Percentiles rank a stretch among this genome's conserved stretches.
Conservation (phyloP, 2,888 invertebrate genomes). For the Chouioia cunea region DNA sequence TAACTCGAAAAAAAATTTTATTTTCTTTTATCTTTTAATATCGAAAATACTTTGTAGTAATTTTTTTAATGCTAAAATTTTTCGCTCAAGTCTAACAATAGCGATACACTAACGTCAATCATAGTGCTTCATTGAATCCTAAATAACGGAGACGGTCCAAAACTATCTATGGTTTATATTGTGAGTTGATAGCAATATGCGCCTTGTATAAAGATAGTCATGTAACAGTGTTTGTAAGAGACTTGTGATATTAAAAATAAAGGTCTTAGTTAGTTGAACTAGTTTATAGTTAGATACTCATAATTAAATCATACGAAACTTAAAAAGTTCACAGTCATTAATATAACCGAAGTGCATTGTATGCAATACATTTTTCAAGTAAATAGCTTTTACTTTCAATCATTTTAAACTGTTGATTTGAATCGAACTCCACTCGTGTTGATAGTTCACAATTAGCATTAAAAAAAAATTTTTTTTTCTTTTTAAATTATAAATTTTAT, state of each 20-base stretch:
- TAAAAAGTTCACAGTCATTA: no score
- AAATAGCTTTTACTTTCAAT: no score
- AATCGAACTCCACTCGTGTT: constrained; percentile 1
- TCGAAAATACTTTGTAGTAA: not conserved
- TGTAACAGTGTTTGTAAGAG: constrained; percentile 15
- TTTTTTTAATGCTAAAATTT: constrained; percentile 30
- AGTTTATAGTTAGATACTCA: constrained; percentile 15
- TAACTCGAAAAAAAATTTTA: no score
- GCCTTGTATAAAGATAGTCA: constrained; percentile 23
- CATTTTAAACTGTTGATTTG: not conserved
- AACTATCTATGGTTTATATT: not conserved
- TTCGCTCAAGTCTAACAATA: constrained; percentile 14
- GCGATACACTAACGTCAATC: not conserved
- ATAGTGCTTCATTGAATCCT: constrained; percentile 27
- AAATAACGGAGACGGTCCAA: constrained; percentile 9
- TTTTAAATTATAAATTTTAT: not conserved
- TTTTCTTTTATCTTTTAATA: no score
- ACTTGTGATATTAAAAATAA: constrained; percentile 41
- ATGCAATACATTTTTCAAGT: no score
- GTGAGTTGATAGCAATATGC: constrained; percentile 12
- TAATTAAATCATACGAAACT: no score
- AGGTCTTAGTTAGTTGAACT: constrained; percentile 28
- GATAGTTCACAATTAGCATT: constrained; percentile 26
- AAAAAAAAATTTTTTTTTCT: constrained; percentile 19
- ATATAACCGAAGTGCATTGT: no score